Conservation (phyloP, 2,113 vertebrate species). For the Nothobranchius kuhntae region DNA sequence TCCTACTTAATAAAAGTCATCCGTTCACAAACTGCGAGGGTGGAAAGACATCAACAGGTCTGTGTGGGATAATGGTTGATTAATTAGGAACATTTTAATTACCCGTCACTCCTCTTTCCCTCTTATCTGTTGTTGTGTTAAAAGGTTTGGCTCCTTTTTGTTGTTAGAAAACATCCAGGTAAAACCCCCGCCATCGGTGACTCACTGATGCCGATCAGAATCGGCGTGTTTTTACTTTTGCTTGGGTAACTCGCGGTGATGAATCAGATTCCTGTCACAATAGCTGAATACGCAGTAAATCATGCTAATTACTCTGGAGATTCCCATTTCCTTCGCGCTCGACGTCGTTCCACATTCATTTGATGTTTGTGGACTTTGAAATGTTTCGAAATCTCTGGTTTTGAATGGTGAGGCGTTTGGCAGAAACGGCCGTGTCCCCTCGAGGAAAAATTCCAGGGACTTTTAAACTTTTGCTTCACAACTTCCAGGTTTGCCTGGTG, state of each 20-base stretch:
- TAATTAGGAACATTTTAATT: neutral
- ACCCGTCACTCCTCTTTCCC: neutral
- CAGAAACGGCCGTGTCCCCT: no score
- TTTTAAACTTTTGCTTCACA: no score
- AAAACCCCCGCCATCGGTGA: neutral
- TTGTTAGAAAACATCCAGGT: neutral
- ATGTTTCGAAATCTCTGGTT: neutral
- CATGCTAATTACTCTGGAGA: constrained; percentile 7
- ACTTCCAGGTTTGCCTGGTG: no score
- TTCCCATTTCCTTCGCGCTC: neutral
- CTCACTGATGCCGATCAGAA: constrained; percentile 4
- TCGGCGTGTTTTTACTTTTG: neutral
- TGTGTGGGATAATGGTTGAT: no score
- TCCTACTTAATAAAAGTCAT: neutral
- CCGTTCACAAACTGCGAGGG: neutral
- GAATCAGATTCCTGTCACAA: no score
- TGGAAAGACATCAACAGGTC: no score
- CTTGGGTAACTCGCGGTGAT: no score
- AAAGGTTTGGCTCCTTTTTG: neutral
- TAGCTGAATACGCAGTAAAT: neutral
- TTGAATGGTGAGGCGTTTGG: constrained; percentile 1
- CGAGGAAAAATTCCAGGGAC: no score
- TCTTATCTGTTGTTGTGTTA: neutral
- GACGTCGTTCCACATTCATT: neutral
- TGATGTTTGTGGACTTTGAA: neutral